Conservation (phyloP, 2,113 vertebrate species). For the Cariama cristata region DNA sequence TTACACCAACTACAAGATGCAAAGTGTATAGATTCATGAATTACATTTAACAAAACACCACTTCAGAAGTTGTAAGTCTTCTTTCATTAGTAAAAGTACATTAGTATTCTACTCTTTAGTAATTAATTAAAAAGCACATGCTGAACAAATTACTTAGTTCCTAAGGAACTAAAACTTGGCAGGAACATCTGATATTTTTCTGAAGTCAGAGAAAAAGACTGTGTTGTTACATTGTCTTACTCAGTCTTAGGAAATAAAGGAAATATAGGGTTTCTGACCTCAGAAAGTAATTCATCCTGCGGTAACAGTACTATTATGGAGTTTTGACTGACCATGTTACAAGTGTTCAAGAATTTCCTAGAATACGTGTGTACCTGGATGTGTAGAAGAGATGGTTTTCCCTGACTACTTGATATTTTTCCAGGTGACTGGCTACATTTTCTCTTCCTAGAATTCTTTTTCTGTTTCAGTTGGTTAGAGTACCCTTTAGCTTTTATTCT, state of each 20-base stretch:
- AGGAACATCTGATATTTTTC: neutral
- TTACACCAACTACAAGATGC: neutral
- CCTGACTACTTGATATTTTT: neutral
- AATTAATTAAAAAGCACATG: slow-evolving; percentile 21
- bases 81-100: neutral
- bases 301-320: neutral
- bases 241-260: neutral
- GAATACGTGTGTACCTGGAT: neutral
- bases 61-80: neutral
- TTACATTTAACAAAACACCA: neutral
- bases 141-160: neutral
- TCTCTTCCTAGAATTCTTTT: neutral
- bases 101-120: neutral
- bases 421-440: neutral
- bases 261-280: neutral
- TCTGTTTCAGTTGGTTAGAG: neutral
- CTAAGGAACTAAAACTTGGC: neutral
- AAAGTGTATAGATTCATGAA: neutral
- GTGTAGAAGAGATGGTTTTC: neutral
- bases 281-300: neutral
- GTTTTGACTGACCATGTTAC: neutral
- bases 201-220: neutral
- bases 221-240: neutral
- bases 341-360: neutral
- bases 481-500: neutral